Conservation (phyloP, 2,113 vertebrate species). For the Pseudopodoces humilis region DNA sequence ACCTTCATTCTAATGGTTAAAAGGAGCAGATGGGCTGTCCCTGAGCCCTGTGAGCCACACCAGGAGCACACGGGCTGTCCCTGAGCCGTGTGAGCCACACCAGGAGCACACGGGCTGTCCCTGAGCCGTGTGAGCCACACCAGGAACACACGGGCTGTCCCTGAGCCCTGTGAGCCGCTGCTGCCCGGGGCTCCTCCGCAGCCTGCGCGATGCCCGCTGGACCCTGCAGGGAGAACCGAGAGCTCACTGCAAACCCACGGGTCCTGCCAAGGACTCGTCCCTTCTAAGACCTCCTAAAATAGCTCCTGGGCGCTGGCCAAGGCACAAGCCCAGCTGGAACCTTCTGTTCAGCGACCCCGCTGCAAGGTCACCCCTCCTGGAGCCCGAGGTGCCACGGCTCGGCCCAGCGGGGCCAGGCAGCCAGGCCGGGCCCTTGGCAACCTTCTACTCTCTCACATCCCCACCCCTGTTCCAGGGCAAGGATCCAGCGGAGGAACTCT, state of each 20-base stretch:
- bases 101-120: neutral
- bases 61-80: neutral
- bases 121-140: neutral
- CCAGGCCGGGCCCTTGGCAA: neutral
- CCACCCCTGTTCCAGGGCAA: rapidly evolving
- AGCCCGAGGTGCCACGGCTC: neutral
- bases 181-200: neutral
- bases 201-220: neutral
- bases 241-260: neutral
- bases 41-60: neutral
- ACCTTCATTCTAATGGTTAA: neutral
- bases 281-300: conserved; percentile 9
- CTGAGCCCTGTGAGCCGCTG: neutral
- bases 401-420: neutral
- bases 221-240: neutral
- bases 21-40: neutral
- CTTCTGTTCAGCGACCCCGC: neutral
- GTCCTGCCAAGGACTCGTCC: neutral
- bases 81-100: neutral
- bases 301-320: conserved; percentile 35
- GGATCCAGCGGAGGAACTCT: neutral
- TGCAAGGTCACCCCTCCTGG: conserved; percentile 16
- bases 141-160: no score
- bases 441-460: neutral
- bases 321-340: conserved; percentile 4